Evolutionary conservation across 2,888 invertebrate species (phyloP).

Genomic region (Dione juno): DNA sequence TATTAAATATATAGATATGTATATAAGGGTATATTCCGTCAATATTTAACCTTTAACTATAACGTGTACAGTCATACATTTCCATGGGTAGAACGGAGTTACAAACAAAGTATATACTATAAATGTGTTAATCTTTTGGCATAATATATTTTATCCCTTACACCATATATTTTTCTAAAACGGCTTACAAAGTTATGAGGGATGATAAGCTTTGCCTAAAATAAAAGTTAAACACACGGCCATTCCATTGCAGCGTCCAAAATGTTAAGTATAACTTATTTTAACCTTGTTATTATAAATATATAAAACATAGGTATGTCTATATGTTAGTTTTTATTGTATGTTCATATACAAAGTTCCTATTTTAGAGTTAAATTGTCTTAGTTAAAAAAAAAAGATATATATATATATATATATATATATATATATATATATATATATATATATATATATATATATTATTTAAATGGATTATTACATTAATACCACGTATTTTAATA

Average conservation of each 20-base stretch:
- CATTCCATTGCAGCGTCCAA: conserved; percentile 11
- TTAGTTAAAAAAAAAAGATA: too few relatives aligned
- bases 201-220: conserved; percentile 16
- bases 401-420: too few relatives aligned
- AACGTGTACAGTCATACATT: not conserved
- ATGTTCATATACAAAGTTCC: too few relatives aligned
- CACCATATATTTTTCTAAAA: conserved; percentile 19
- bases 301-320: not conserved
- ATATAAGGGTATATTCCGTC: too few relatives aligned
- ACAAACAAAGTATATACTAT: not conserved
- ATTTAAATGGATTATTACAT: too few relatives aligned
- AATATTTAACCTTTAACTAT: not conserved
- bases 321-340: not conserved
- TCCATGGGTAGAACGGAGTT: too few relatives aligned
- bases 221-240: conserved; percentile 16
- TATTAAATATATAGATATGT: too few relatives aligned
- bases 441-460: too few relatives aligned
- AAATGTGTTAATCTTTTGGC: conserved; percentile 5
- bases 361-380: too few relatives aligned
- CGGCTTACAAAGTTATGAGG: conserved; percentile 12
- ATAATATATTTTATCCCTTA: conserved; percentile 1
- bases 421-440: too few relatives aligned
- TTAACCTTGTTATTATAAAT: not conserved
- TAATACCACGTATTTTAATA: too few relatives aligned
- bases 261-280: not conserved